Base-by-base conservation (phyloP, 1,140 invertebrate species). In the Rhyacophila brunnea region DNA sequence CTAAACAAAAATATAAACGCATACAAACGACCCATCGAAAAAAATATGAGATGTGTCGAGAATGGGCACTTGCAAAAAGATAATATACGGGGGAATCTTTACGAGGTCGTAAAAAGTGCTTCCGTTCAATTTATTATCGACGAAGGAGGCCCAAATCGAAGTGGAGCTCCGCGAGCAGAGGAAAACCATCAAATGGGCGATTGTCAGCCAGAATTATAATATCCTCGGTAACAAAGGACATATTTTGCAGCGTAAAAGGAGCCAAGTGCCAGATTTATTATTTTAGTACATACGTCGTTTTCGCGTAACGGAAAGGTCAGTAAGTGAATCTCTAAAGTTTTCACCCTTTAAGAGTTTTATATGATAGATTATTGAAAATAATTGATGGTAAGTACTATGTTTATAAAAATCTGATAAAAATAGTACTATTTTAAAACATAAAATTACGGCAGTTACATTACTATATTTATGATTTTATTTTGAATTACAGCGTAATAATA, bases 1-100 rank as follows among this genome's bases (percentile, higher is more conserved):
- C 55, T 64, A 59, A 64, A 64, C 61, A 64, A 58, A 64, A 64
- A 53, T 64, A 64, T 64, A 64, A 64, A 64, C 52, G 58, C 28
- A 53, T 54, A 60, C 18, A 53, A 50, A 47, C 42, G 47, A 51
- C 35, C 13, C 23, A 23, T 35, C 46, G 35, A 11, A 49, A 54
- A 53, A 62, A 58, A 62, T 62, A 58, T 55, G 56, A 64, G 56
- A 64, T 59, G 61, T 59, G 61, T 56, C 36, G 51, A 64, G 56
- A 42, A 52, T 13, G 11, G 47, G 50, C 53, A 59, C 51, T 58
- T 13, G 45, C 50, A 48, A 59, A 64, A 59, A 57, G 62, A 64
- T 64, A 60, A 64, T 64, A 64, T 54, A 47, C 32, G 47, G 52
- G 58, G 47, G 60, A 64, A 64, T 60, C 62, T 64, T 64, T 64